Conservation (phyloP, 2,888 invertebrate genomes). For the Parnassius mnemosyne region DNA sequence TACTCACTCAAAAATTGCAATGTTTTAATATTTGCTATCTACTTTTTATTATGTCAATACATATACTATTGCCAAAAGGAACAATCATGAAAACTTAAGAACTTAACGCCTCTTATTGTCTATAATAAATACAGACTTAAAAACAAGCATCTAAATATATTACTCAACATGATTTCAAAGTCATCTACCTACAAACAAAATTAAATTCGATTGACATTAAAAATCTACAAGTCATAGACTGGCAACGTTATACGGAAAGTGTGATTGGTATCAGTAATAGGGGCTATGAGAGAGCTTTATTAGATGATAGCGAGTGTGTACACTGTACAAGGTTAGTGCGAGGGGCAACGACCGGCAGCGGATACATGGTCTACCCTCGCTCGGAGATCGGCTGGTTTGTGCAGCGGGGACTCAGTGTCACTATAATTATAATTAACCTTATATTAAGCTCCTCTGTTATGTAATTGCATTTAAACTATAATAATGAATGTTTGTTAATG, state of each 20-base stretch:
- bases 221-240: constrained; percentile 3
- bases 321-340: constrained; percentile 58
- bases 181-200: not conserved
- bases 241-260: constrained; percentile 15
- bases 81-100: no score
- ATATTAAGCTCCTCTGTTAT: no score
- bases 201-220: constrained; percentile 2
- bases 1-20: no score
- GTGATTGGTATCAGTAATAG: constrained; percentile 1
- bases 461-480: no score
- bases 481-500: no score
- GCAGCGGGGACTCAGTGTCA: constrained; percentile 9
- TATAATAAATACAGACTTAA: no score
- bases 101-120: no score
- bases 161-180: no score
- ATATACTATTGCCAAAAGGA: no score
- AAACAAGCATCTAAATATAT: no score
- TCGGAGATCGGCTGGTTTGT: constrained; percentile 15
- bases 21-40: no score
- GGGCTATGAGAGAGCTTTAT: constrained; percentile 27
- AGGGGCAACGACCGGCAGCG: constrained; percentile 53
- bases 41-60: no score
- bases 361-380: constrained; percentile 19
- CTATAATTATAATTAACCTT: not conserved
- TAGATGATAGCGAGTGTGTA: constrained; percentile 39